Conservation (phyloP, 2,888 invertebrate species). For the Euplagia quadripunctaria region DNA sequence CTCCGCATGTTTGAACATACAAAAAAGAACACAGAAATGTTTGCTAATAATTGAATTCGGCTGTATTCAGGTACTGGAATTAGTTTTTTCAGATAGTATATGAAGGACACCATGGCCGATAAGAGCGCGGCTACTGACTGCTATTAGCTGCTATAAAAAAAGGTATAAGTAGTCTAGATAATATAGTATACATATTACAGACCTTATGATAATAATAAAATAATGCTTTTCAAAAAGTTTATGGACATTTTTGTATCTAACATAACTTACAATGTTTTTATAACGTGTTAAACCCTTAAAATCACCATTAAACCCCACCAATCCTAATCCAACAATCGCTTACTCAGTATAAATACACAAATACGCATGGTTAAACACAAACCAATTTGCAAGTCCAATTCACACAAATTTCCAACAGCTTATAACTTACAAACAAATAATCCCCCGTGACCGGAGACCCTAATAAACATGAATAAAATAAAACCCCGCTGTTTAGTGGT, state of each 20-base stretch:
- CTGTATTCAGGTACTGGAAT: not conserved
- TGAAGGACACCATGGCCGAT: not conserved
- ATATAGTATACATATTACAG: no score
- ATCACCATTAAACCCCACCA: conserved; percentile 4
- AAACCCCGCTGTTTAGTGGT: conserved; percentile 50
- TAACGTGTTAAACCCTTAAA: not conserved
- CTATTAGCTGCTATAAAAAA: no score
- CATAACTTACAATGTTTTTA: no score
- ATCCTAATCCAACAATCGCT: conserved; percentile 20
- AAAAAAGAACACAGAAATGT: not conserved
- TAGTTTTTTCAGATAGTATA: not conserved
- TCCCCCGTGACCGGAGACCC: conserved; percentile 47
- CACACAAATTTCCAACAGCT: conserved; percentile 42
- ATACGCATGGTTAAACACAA: conserved; percentile 31
- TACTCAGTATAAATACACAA: conserved; percentile 33
- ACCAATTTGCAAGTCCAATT: conserved; percentile 49
- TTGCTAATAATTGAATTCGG: not conserved
- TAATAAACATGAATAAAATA: conserved; percentile 55
- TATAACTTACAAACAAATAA: conserved; percentile 52
- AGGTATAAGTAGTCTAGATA: no score
- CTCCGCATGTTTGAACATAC: not conserved
- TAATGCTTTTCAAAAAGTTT: no score
- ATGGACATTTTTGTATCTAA: no score
- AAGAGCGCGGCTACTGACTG: no score
- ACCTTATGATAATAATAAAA: no score